phyloP scores from a whole-genome alignment of 2,113 vertebrate species.

The Myodes glareolus region DNA sequence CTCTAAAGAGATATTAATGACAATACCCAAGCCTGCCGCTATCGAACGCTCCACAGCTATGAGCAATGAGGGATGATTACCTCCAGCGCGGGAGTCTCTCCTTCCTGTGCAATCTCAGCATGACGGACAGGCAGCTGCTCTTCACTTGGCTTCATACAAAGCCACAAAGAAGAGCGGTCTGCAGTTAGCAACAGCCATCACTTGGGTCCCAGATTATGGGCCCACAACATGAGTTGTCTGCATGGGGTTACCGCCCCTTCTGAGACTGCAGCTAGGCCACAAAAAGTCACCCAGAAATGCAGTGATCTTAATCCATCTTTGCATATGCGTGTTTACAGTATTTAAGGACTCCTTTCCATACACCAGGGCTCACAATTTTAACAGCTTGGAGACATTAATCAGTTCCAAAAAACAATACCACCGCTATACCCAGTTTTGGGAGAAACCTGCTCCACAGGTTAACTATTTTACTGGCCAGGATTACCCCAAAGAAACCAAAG shows the following conservation, averaged over 20 bases:
- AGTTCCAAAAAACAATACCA: neutral
- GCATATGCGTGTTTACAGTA: neutral
- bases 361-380: neutral
- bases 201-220: neutral
- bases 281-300: neutral
- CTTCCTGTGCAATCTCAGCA: constrained; percentile 69
- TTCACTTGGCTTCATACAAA: neutral
- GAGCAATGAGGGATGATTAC: constrained; percentile 72
- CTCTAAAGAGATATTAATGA: constrained; percentile 70
- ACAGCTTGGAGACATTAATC: neutral
- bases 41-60: constrained; percentile 64
- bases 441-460: neutral
- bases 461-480: neutral
- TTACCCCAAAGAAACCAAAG: neutral
- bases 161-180: neutral
- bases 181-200: neutral
- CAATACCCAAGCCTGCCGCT: constrained; percentile 55
- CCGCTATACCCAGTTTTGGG: neutral
- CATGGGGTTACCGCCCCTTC: neutral
- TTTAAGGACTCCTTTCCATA: neutral
- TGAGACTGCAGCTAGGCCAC: neutral
- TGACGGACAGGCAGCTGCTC: constrained; percentile 26
- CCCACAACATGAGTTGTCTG: neutral
- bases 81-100: constrained; percentile 38
- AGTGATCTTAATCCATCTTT: neutral